phyloP scores from a whole-genome alignment of 2,888 invertebrate genomes.

The Pammene fasciana region DNA sequence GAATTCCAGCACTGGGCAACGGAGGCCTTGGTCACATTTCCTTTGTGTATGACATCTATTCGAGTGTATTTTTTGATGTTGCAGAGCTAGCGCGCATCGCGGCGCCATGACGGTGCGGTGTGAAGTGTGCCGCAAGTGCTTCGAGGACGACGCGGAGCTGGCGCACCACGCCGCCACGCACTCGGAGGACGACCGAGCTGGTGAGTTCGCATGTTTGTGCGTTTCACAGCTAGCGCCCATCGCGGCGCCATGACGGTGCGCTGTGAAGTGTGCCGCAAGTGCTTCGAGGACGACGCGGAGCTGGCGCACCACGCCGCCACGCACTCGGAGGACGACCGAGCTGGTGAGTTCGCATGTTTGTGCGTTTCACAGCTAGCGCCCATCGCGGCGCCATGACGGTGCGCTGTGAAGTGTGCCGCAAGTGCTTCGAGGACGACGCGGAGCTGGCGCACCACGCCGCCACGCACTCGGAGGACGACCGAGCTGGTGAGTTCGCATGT shows the following conservation, averaged over 20 bases:
- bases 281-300: constrained; percentile 78
- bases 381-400: constrained; percentile 80
- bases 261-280: constrained; percentile 76
- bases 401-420: constrained; percentile 75
- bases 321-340: constrained; percentile 73
- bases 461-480: constrained; percentile 71
- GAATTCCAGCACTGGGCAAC: too few species aligned
- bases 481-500: constrained; percentile 60
- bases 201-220: constrained; percentile 54
- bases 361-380: constrained; percentile 63
- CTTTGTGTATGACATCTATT: too few species aligned
- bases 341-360: constrained; percentile 58
- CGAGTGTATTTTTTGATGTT: too few species aligned
- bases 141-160: constrained; percentile 76
- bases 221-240: constrained; percentile 67
- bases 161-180: constrained; percentile 67
- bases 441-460: constrained; percentile 68
- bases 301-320: constrained; percentile 64
- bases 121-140: constrained; percentile 76
- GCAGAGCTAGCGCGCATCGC: constrained; percentile 72
- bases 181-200: constrained; percentile 72
- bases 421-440: constrained; percentile 78
- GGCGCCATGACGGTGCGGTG: constrained; percentile 79
- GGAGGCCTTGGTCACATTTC: too few species aligned
- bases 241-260: constrained; percentile 79